These are phyloP conservation scores for Leucopsar rothschildi DNA, from an alignment of 2,113 vertebrate species.

Conservation along the genomic window DNA sequence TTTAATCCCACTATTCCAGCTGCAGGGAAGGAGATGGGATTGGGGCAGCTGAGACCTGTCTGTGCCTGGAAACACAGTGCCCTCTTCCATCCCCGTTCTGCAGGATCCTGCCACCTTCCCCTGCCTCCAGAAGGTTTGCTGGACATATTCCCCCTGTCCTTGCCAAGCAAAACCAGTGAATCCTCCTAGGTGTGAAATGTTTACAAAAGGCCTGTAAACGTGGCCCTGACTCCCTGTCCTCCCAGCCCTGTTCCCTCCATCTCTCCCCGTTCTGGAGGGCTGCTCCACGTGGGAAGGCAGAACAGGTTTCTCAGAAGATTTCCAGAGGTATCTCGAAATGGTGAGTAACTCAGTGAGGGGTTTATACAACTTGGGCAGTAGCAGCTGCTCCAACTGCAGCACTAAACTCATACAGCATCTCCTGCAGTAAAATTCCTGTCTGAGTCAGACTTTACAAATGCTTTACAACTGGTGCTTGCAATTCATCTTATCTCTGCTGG, in stretches of 20 bases:
- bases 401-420: background rate
- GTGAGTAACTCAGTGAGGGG: background rate
- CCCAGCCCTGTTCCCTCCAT: background rate
- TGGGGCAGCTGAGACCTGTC: background rate
- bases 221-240: background rate
- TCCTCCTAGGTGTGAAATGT: background rate
- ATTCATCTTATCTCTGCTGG: background rate
- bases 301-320: background rate
- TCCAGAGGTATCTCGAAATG: background rate
- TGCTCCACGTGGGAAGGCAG: rapidly evolving
- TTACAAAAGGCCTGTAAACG: background rate
- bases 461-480: background rate
- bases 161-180: background rate
- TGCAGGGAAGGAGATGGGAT: background rate
- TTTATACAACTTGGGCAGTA: background rate
- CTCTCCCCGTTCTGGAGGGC: rapidly evolving
- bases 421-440: background rate
- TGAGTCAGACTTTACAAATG: background rate
- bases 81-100: background rate
- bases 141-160: rapidly evolving
- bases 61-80: background rate
- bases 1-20: background rate
- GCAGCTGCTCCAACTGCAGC: conserved; percentile 23
- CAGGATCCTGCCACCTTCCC: background rate
- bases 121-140: background rate